phyloP scores from a whole-genome alignment of 2,888 invertebrate genomes.

The Pardosa pseudoannulata region DNA sequence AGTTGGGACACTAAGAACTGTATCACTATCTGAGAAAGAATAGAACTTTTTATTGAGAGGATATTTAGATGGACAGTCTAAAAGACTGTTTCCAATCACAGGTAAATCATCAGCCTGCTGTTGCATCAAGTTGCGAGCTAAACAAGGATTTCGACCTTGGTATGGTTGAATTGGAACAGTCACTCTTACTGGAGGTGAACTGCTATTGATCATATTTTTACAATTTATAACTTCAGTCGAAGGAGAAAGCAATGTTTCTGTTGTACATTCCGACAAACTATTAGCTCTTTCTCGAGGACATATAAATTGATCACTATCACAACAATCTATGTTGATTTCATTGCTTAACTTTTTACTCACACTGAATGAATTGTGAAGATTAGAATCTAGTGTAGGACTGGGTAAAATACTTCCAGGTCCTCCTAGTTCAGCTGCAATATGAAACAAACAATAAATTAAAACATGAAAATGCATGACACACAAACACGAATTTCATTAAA shows the following conservation, averaged over 20 bases:
- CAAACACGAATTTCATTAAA: too few species aligned
- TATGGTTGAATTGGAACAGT: conserved; percentile 83
- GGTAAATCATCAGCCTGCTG: conserved; percentile 79
- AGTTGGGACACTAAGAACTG: conserved; percentile 75
- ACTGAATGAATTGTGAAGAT: conserved; percentile 34
- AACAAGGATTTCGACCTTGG: conserved; percentile 90
- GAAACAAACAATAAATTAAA: background rate
- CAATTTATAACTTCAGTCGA: conserved; percentile 77
- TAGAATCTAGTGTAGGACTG: conserved; percentile 80
- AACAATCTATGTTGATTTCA: conserved; percentile 17
- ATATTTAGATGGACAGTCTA: conserved; percentile 75
- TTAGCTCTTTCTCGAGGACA: conserved; percentile 36
- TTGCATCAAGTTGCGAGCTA: conserved; percentile 85
- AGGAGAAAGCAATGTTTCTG: conserved; percentile 82
- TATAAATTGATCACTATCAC: conserved; percentile 33
- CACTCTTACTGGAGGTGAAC: conserved; percentile 73
- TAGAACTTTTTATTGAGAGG: conserved; percentile 14
- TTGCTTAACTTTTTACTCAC: conserved; percentile 37
- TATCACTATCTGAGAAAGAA: conserved; percentile 65
- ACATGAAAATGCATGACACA: too few species aligned
- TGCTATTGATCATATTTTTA: conserved; percentile 57
- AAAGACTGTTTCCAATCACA: conserved; percentile 78
- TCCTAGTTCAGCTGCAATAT: conserved; percentile 78
- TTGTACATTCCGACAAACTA: conserved; percentile 80
- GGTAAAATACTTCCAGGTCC: conserved; percentile 76